phyloP scores from a whole-genome alignment of 2,113 vertebrate species.

The Fregetta grallaria region DNA sequence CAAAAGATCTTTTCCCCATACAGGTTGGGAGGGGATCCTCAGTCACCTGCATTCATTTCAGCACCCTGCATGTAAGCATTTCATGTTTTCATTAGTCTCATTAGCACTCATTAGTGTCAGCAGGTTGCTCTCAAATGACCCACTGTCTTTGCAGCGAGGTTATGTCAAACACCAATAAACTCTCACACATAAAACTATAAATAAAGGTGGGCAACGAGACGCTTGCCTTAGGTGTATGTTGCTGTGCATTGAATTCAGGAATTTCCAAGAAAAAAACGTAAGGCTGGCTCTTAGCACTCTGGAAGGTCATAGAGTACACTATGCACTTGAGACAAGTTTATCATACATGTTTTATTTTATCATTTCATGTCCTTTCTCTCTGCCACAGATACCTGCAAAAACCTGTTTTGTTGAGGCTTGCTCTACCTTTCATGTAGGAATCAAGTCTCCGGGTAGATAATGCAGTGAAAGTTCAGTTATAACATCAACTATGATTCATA shows the following conservation, averaged over 20 bases:
- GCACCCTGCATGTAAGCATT: not conserved
- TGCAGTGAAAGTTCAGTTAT: not conserved
- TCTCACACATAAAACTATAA: not conserved
- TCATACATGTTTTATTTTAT: not conserved
- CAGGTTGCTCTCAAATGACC: not conserved
- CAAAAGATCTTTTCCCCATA: not conserved
- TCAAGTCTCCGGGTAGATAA: not conserved
- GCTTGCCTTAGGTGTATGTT: not conserved
- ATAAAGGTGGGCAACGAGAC: not conserved
- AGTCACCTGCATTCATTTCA: not conserved
- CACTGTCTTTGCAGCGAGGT: not conserved
- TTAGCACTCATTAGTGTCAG: not conserved
- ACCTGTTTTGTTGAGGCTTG: not conserved
- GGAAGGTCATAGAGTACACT: not conserved
- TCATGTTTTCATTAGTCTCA: not conserved
- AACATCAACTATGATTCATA: not conserved
- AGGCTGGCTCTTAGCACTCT: not conserved
- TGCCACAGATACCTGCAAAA: not conserved
- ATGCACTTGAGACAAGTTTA: not conserved
- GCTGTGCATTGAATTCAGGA: not conserved
- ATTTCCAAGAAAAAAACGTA: not conserved
- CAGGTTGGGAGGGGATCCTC: not conserved
- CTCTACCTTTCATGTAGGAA: not conserved
- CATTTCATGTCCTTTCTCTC: not conserved
- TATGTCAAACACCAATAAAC: not conserved